A percentile compares a stretch with the other conserved stretches of the same genome.
Evolutionary conservation across 2,888 invertebrate genomes (phyloP).

Genomic region (Clusia tigrina): DNA sequence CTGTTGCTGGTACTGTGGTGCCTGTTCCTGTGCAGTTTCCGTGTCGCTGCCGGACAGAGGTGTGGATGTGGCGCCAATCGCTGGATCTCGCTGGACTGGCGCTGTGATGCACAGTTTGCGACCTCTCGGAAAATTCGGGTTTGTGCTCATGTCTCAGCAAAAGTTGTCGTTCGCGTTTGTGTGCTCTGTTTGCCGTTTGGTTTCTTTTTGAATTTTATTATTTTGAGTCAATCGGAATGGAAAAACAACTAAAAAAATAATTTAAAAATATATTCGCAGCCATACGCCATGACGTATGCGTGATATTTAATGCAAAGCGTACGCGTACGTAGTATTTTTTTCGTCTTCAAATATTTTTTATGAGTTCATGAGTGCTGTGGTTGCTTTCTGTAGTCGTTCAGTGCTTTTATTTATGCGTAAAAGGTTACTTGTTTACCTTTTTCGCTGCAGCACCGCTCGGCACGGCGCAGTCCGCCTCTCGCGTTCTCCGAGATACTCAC

Average conservation of each 20-base stretch:
- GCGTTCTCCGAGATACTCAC: too few species aligned
- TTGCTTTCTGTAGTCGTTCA: too few species aligned
- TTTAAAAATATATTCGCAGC: neutral
- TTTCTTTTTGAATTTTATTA: neutral
- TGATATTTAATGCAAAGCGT: conserved; percentile 8
- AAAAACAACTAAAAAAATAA: neutral
- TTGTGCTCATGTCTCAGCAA: neutral
- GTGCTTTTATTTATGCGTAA: too few species aligned
- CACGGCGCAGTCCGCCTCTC: neutral
- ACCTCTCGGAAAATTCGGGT: too few species aligned
- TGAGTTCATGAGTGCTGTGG: neutral
- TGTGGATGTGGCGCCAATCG: neutral
- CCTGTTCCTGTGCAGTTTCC: too few species aligned
- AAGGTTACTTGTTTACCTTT: too few species aligned
- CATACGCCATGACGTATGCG: conserved; percentile 14
- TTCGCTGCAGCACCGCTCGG: neutral
- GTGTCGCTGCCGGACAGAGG: neutral
- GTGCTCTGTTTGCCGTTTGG: conserved; percentile 11
- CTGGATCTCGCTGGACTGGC: too few species aligned
- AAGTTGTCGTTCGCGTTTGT: conserved; percentile 30
- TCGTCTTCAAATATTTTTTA: neutral
- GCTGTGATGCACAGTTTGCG: too few species aligned
- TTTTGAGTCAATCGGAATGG: neutral
- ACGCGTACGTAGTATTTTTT: neutral
- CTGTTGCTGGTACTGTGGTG: too few species aligned